Base-by-base conservation (phyloP, 2,888 invertebrate genomes). In the Acanthosoma haemorrhoidale region DNA sequence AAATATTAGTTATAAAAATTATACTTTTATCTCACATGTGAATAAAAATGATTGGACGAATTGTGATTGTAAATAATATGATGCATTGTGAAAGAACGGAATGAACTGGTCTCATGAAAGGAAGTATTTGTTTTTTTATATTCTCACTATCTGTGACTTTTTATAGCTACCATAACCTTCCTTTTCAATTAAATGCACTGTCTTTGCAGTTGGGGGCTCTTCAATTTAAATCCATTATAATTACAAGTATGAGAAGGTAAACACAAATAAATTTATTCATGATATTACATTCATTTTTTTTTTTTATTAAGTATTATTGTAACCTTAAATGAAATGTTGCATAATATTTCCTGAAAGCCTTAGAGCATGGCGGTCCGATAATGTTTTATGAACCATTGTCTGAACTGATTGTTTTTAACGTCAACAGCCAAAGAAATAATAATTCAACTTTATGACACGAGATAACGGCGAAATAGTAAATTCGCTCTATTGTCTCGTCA, bases 81-180 rank as follows among this genome's bases (percentile, higher is more conserved):
- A 6, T 25, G n/a, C n/a, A n/a, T n/a, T n/a, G 25, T 25, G n/a
- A 25, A 5, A 25, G 51, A 51, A 51, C 29, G 51, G 51, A 51
- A 51, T 51, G 29, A 59, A 59, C 32, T 59, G 59, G 34, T 31
- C 59, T 32, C 16, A 25, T 16, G 31, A 3, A 32, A 18, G 59
- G n/a, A n/a, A 59, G 59, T 16, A 16, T 57, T 8, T 32, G 11
- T 59, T 59, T 34, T 59, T 59, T 31, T 41, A 41, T 41, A 15
- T 59, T 31, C 18, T 25, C n/a, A 16, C 59, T 59, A 59, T 59
- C 58, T 5, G 4, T 32, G 59, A 32, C 29, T 29, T 32, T 59
- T 59, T 59, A 59, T 59, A 34, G 59, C 59, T 2, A 32, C 59
- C 16, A 59, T 32, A 59, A 59, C 59, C 59, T 59, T 34, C 59